These are phyloP conservation scores for Neuroterus valhalla DNA, from an alignment of 1,140 invertebrate genomes.

Conservation along the genomic window DNA sequence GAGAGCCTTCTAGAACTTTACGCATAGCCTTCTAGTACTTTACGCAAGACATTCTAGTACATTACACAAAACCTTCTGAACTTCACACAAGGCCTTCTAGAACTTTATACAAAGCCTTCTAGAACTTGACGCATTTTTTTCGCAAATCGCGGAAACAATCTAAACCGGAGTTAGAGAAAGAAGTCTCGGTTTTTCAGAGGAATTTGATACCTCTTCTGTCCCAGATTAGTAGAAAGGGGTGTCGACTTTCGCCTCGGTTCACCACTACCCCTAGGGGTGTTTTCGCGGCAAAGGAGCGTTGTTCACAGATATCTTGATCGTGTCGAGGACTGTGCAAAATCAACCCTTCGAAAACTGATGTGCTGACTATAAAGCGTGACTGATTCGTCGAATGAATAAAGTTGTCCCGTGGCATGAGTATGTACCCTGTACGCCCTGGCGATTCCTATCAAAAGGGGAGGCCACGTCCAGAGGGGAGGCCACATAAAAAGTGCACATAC, in stretches of 20 bases:
- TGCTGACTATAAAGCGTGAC: slow-evolving; percentile 53
- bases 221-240: too few relatives aligned
- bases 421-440: slow-evolving; percentile 43
- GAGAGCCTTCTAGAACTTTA: too few relatives aligned
- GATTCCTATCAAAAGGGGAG: slow-evolving; percentile 43
- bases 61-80: too few relatives aligned
- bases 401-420: slow-evolving; percentile 48
- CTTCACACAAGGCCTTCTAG: too few relatives aligned
- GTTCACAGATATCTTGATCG: neutral
- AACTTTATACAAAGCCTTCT: too few relatives aligned
- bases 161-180: too few relatives aligned
- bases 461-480: neutral
- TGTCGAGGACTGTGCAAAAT: slow-evolving; percentile 52
- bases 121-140: too few relatives aligned
- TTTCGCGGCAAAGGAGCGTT: neutral
- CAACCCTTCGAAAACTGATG: slow-evolving; percentile 30
- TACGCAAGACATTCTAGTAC: too few relatives aligned
- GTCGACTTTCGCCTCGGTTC: neutral
- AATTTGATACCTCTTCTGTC: too few relatives aligned
- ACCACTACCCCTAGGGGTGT: neutral
- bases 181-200: too few relatives aligned
- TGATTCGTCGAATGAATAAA: slow-evolving; percentile 62
- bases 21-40: too few relatives aligned
- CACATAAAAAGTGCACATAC: neutral
- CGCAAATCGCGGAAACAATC: too few relatives aligned